Evolutionary conservation across 1,140 invertebrate genomes (phyloP).

Genomic region (Solenopsis fugax): DNA sequence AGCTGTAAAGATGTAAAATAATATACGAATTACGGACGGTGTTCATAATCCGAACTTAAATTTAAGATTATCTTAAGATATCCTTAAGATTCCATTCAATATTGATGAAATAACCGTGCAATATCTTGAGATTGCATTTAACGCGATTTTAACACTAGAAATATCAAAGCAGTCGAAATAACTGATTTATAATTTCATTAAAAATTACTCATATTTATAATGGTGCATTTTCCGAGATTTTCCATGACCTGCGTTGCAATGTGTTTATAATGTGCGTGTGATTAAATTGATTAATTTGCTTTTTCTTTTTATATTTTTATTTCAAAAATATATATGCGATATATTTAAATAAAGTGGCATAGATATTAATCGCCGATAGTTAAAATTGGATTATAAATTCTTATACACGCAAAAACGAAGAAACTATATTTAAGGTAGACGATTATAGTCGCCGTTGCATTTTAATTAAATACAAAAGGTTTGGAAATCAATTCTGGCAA

Average conservation of each 20-base stretch:
- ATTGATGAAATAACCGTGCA: background rate
- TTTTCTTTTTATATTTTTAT: too few species aligned
- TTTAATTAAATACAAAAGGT: background rate
- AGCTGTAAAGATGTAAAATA: background rate
- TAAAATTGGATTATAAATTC: background rate
- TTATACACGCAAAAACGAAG: background rate
- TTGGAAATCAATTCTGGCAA: background rate
- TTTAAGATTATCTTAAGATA: background rate
- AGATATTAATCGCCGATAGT: background rate
- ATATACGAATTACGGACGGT: background rate
- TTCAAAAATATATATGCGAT: too few species aligned
- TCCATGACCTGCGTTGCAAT: background rate
- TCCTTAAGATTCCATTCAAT: background rate
- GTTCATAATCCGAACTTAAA: slow-evolving; percentile 6
- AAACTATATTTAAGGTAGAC: background rate
- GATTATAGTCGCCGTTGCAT: background rate
- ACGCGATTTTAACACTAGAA: background rate
- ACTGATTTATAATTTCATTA: background rate
- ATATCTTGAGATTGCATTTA: background rate
- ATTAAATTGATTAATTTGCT: too few species aligned
- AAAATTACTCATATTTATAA: background rate
- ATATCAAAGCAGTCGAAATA: background rate
- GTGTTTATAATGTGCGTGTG: background rate
- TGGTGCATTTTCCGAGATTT: background rate
- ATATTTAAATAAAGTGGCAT: too few species aligned